Evolutionary conservation across 2,888 invertebrate species (phyloP).

Genomic region (Halictus ligatus): DNA sequence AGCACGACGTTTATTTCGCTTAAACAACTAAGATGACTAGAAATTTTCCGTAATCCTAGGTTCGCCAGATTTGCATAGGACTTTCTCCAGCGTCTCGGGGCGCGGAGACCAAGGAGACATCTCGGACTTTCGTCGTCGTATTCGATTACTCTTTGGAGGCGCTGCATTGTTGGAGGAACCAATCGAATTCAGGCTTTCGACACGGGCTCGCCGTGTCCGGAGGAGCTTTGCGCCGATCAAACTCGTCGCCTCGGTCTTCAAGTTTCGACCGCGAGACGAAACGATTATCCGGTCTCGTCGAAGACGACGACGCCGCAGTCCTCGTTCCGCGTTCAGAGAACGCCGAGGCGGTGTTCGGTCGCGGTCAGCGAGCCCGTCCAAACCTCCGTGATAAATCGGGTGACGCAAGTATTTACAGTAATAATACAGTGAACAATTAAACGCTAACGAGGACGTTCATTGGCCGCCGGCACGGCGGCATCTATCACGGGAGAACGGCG

Average conservation of each 20-base stretch:
- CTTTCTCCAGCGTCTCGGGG: constrained; percentile 59
- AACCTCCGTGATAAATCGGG: constrained; percentile 77
- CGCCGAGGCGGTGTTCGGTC: not conserved
- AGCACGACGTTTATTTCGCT: constrained; percentile 69
- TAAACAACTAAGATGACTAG: constrained; percentile 80
- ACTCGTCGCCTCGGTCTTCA: not conserved
- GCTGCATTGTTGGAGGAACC: constrained; percentile 81
- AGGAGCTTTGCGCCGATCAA: constrained; percentile 4
- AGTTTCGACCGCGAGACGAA: constrained; percentile 14
- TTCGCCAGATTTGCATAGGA: constrained; percentile 73
- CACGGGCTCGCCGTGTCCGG: constrained; percentile 52
- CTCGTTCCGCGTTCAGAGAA: not conserved
- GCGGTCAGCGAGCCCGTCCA: constrained; percentile 60
- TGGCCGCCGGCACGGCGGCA: constrained; percentile 17
- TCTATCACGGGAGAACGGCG: constrained; percentile 39
- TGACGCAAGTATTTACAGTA: constrained; percentile 75
- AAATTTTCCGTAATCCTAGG: constrained; percentile 72
- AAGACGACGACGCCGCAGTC: constrained; percentile 24
- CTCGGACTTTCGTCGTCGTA: constrained; percentile 41
- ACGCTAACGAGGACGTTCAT: constrained; percentile 45
- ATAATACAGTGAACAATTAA: constrained; percentile 60
- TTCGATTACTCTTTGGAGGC: constrained; percentile 83
- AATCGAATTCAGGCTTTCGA: constrained; percentile 81
- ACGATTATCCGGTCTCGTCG: constrained; percentile 23
- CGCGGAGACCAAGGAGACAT: constrained; percentile 53